Evolutionary conservation across 2,888 invertebrate genomes (phyloP).

Genomic region (Busseola fusca): DNA sequence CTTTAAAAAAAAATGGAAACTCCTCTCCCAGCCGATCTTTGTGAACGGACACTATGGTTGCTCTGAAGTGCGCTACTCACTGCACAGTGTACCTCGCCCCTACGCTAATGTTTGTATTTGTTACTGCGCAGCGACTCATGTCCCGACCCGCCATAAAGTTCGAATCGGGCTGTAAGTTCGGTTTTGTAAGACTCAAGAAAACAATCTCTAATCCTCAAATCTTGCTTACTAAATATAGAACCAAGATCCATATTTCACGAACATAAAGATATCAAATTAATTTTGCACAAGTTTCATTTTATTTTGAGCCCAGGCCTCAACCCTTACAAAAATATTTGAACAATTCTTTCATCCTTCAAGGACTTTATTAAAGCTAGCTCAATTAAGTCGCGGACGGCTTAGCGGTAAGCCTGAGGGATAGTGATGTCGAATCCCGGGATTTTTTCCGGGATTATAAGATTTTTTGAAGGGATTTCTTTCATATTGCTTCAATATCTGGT

Average conservation of each 20-base stretch:
- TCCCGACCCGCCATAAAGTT: no score
- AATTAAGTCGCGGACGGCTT: slow-evolving; percentile 67
- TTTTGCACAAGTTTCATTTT: slow-evolving; percentile 42
- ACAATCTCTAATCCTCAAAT: not conserved
- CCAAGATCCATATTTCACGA: slow-evolving; percentile 27
- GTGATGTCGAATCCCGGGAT: slow-evolving; percentile 55
- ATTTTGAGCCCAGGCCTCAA: slow-evolving; percentile 26
- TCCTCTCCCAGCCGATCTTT: no score
- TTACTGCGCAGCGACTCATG: no score
- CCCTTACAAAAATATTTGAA: slow-evolving; percentile 58
- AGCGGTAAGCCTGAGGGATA: slow-evolving; percentile 56
- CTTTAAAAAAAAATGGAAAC: no score
- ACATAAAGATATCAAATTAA: slow-evolving; percentile 51
- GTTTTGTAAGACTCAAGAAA: not conserved
- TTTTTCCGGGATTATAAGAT: slow-evolving; percentile 48
- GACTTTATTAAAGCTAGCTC: slow-evolving; percentile 66
- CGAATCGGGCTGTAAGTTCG: not conserved
- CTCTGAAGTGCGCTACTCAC: no score
- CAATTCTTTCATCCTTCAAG: slow-evolving; percentile 56
- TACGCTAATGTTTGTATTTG: no score
- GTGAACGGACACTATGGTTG: no score
- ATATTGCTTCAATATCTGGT: slow-evolving; percentile 40
- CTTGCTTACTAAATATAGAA: slow-evolving; percentile 11
- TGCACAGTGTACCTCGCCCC: no score
- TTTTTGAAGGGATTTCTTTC: slow-evolving; percentile 41